These are phyloP conservation scores for Cotesia typhae DNA, from an alignment of 1,140 invertebrate species.

Conservation along the genomic window DNA sequence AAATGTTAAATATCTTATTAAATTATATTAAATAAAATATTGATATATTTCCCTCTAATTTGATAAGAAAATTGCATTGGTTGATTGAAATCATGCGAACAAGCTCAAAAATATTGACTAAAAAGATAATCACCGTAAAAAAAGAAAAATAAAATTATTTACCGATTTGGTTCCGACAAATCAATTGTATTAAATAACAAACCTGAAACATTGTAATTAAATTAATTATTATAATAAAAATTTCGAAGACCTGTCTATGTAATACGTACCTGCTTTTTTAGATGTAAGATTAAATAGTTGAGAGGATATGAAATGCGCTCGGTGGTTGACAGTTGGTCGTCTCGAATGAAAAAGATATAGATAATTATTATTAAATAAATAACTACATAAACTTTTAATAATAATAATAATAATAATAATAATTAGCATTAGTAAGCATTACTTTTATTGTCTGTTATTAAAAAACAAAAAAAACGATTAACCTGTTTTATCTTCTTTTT, in stretches of 20 bases:
- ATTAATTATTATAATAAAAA: slow-evolving; percentile 1
- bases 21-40: neutral
- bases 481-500: neutral
- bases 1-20: slow-evolving; percentile 12
- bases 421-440: slow-evolving; percentile 15
- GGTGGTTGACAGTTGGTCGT: slow-evolving; percentile 22
- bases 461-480: neutral
- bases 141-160: neutral
- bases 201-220: slow-evolving; percentile 2
- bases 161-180: neutral
- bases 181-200: neutral
- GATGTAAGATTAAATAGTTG: slow-evolving; percentile 22
- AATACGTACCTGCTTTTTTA: slow-evolving; percentile 36
- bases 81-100: neutral
- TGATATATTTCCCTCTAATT: neutral
- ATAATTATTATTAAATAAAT: slow-evolving; percentile 2
- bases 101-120: slow-evolving; percentile 12
- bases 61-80: neutral
- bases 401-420: slow-evolving; percentile 20
- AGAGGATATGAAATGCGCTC: neutral
- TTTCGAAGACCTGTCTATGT: slow-evolving; percentile 31
- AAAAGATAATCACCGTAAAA: neutral
- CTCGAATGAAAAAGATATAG: slow-evolving; percentile 25
- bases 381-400: neutral
- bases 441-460: neutral